These are phyloP conservation scores for Zaprionus gabonicus DNA, from an alignment of 1,140 invertebrate genomes.

Conservation along the genomic window DNA sequence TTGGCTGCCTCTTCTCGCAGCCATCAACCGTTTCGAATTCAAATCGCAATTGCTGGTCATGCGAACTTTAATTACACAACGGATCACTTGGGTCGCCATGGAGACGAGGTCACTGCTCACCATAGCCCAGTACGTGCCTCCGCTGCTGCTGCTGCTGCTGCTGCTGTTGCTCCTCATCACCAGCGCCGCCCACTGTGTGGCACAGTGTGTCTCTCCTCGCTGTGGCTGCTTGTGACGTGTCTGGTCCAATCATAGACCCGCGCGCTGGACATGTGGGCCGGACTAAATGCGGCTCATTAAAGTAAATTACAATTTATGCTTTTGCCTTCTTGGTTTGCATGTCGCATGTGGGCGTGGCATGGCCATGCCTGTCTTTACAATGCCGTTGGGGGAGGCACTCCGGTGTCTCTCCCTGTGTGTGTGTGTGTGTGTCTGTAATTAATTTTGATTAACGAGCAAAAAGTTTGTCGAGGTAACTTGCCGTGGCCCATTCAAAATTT, in stretches of 20 bases:
- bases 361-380: conserved; percentile 13
- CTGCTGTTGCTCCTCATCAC: not conserved
- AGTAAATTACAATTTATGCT: conserved; percentile 77
- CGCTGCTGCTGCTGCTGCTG: not conserved
- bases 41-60: conserved; percentile 76
- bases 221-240: conserved; percentile 16
- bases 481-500: conserved; percentile 43
- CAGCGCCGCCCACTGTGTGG: conserved; percentile 10
- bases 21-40: conserved; percentile 69
- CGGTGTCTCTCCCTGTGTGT: not conserved
- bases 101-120: conserved; percentile 18
- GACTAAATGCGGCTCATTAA: conserved; percentile 77
- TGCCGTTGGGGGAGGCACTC: conserved; percentile 22
- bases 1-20: not conserved
- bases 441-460: conserved; percentile 78
- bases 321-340: conserved; percentile 70
- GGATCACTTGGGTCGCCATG: conserved; percentile 42
- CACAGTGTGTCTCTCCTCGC: not conserved
- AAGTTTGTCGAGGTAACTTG: conserved; percentile 71
- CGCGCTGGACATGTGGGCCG: conserved; percentile 50
- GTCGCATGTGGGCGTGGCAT: conserved; percentile 72
- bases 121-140: conserved; percentile 27
- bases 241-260: conserved; percentile 39
- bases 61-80: conserved; percentile 77
- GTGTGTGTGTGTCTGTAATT: conserved; percentile 62